phyloP scores from a whole-genome alignment of 2,888 invertebrate genomes.

The Drosophila tanythrix region DNA sequence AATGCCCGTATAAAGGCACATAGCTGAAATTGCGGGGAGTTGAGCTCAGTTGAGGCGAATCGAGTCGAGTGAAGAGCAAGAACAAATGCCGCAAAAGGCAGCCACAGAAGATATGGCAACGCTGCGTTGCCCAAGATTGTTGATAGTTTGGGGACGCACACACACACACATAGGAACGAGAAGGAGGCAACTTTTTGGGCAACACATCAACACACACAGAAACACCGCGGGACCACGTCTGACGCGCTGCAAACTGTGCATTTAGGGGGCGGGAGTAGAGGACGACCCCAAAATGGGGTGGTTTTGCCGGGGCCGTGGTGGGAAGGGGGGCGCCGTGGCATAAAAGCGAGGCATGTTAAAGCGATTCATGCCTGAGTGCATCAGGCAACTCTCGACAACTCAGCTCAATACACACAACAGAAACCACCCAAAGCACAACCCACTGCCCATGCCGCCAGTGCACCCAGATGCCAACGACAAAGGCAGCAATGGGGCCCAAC shows the following conservation, averaged over 20 bases:
- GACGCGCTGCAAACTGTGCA: slow-evolving; percentile 2
- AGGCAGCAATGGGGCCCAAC: slow-evolving; percentile 70
- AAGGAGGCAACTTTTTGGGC: slow-evolving; percentile 48
- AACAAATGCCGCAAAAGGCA: slow-evolving; percentile 39
- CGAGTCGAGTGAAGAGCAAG: slow-evolving; percentile 18
- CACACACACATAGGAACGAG: not conserved
- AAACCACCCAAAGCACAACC: not conserved
- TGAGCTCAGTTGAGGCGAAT: slow-evolving; percentile 22
- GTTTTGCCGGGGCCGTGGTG: slow-evolving; percentile 3
- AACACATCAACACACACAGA: slow-evolving; percentile 13
- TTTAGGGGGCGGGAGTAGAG: not conserved
- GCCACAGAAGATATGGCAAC: slow-evolving; percentile 70
- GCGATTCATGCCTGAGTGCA: slow-evolving; percentile 77
- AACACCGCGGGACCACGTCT: not conserved
- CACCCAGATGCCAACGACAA: slow-evolving; percentile 57
- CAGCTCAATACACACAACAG: slow-evolving; percentile 1
- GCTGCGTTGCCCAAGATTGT: slow-evolving; percentile 66
- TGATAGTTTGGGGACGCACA: slow-evolving; percentile 53
- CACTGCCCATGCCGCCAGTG: slow-evolving; percentile 2
- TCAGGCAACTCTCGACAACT: slow-evolving; percentile 38
- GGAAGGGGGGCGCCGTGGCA: slow-evolving; percentile 40
- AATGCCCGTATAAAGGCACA: slow-evolving; percentile 29
- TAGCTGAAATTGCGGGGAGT: slow-evolving; percentile 14
- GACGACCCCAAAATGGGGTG: not conserved
- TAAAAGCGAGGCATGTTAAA: slow-evolving; percentile 72